Evolutionary conservation across 2,888 invertebrate genomes (phyloP).

Genomic region (Drosophila conformis): DNA sequence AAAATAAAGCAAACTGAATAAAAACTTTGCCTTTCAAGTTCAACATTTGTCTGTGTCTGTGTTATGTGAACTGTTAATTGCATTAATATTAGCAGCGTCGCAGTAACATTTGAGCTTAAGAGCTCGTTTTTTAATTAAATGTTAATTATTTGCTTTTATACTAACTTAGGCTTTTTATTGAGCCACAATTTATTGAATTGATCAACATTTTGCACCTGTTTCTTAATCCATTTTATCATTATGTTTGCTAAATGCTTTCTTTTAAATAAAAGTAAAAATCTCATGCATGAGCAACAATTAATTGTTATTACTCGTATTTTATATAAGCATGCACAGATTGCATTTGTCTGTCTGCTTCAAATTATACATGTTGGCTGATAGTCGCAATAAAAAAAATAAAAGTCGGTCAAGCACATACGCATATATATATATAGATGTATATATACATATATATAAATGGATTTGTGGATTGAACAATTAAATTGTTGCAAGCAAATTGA

Average conservation of each 20-base stretch:
- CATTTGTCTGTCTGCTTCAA: conserved; percentile 5
- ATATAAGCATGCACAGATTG: conserved; percentile 13
- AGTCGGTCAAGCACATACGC: conserved; percentile 64
- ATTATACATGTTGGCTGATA: conserved; percentile 20
- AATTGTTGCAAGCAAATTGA: conserved; percentile 65
- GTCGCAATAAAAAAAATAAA: conserved; percentile 35
- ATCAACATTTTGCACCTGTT: background rate
- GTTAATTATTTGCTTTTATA: conserved; percentile 9
- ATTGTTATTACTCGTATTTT: conserved; percentile 28
- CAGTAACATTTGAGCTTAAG: background rate
- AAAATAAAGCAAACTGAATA: background rate
- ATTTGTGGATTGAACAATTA: conserved; percentile 54
- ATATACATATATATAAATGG: conserved; percentile 17
- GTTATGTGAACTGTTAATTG: background rate
- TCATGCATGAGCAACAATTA: conserved; percentile 34
- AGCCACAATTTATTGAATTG: conserved; percentile 4
- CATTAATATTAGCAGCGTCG: background rate
- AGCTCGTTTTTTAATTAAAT: conserved; percentile 12
- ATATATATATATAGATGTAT: conserved; percentile 44
- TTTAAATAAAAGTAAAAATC: conserved; percentile 15
- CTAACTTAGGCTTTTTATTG: conserved; percentile 12
- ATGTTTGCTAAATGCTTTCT: background rate
- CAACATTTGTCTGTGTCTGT: background rate
- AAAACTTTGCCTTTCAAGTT: background rate
- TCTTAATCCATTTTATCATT: conserved; percentile 7